Percentiles rank a stretch among this genome's conserved stretches.
Evolutionary conservation across 1,140 invertebrate species (phyloP).

Genomic region (Marisa cornuarietis): DNA sequence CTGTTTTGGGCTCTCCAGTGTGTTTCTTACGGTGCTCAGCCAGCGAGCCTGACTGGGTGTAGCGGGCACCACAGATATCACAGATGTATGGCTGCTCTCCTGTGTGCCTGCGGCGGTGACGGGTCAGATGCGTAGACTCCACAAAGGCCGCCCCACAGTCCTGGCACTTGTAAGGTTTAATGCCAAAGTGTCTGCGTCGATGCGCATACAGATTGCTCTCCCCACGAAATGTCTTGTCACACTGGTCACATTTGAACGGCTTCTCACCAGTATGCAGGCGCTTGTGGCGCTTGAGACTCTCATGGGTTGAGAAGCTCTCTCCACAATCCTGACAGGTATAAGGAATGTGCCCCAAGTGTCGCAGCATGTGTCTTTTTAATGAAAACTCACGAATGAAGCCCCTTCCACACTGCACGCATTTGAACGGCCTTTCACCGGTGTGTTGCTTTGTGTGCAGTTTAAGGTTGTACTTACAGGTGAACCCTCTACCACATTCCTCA

Average conservation of each 20-base stretch:
- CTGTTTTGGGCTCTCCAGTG: conserved; percentile 20
- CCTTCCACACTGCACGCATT: conserved; percentile 2
- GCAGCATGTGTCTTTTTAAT: conserved; percentile 3
- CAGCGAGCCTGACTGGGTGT: conserved; percentile 27
- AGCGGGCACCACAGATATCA: conserved; percentile 26
- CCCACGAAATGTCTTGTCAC: conserved; percentile 40
- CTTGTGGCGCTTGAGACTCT: conserved; percentile 21
- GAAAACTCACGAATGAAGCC: conserved; percentile 16
- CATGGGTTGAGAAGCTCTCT: conserved; percentile 17
- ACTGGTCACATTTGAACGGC: conserved; percentile 35
- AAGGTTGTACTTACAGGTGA: conserved; percentile 17
- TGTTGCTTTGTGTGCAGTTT: conserved; percentile 14
- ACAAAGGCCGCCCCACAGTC: conserved; percentile 23
- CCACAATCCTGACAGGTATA: conserved; percentile 12
- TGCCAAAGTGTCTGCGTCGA: conserved; percentile 31
- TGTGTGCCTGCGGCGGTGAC: conserved; percentile 28
- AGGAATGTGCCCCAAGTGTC: background rate
- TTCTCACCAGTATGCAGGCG: conserved; percentile 25
- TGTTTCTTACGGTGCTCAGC: conserved; percentile 26
- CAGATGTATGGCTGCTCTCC: conserved; percentile 33
- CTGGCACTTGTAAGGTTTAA: conserved; percentile 28
- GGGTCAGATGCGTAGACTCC: conserved; percentile 17
- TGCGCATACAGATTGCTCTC: conserved; percentile 55
- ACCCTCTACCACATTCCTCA: conserved; percentile 16
- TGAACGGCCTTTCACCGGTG: background rate